Base-by-base conservation (phyloP, 1,140 invertebrate species). In the Hyles vespertilio region DNA sequence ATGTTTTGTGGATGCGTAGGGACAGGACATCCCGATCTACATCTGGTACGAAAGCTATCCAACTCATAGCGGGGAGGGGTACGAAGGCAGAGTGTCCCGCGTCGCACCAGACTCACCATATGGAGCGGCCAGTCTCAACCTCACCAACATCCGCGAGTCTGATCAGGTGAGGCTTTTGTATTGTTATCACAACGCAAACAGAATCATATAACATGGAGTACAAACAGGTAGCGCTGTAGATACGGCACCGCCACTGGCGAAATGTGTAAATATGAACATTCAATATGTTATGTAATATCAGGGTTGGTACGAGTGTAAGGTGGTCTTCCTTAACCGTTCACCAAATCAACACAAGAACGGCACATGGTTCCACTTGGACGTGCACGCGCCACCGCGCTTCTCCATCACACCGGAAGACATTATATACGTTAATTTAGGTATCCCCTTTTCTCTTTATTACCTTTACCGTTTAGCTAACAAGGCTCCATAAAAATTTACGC, bases 1-100 rank as follows among this genome's bases (percentile, higher is more conserved):
- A 56, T 22, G 53, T 52, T 5, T 54, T 46, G 46, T 69, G 32
- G 45, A 64, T 73, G 61, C 85, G 83, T 92, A 96, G 95, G 95
- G 95, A 84, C 93, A 95, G 91, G 96, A 97, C 90, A 95, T 97
- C 89, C 96, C 97, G 67, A 97, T 98, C 87, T 98, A 97, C 91
- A 98, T 98, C 89, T 98, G 96, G 96, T 98, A 98, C 92, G 96
- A 98, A 90, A 96, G 96, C 81, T 98, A 98, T 89, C 96, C 96
- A 67, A 96, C 97, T 55, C 97, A 98, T 91, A 96, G 95, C 77
- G 96, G 95, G 67, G 95, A 96, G 75, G 96, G 95, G 43, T 98
- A 97, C 89, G 95, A 97, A 82, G 96, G 95, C 53, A 91, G 97
- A 54, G 96, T 98, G 72, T 95, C 96, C 44, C 93, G 95, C 62